A percentile compares a stretch with the other conserved stretches of the same genome.
Evolutionary conservation across 1,140 invertebrate species (phyloP).

Genomic region (Drosophila arizonae): DNA sequence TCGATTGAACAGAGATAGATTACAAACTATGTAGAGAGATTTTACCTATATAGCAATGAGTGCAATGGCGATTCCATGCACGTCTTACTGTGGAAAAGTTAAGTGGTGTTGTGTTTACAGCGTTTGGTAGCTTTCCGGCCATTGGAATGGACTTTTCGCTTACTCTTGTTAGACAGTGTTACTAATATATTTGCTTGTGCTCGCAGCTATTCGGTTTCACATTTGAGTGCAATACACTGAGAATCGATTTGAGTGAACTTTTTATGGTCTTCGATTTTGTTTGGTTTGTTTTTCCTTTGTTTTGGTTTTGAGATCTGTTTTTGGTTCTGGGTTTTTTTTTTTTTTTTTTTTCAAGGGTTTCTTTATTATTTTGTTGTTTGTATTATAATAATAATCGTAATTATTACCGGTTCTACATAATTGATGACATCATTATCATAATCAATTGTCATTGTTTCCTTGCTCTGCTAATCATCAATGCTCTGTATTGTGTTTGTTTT

Average conservation of each 20-base stretch:
- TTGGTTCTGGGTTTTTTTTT: slow-evolving; percentile 4
- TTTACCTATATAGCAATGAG: neutral
- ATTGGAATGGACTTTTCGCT: neutral
- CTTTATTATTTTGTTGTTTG: slow-evolving; percentile 65
- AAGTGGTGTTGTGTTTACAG: slow-evolving; percentile 18
- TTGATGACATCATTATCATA: slow-evolving; percentile 31
- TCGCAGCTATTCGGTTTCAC: slow-evolving; percentile 14
- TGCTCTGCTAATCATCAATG: slow-evolving; percentile 42
- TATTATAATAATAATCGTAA: slow-evolving; percentile 75
- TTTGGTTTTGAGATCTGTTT: slow-evolving; percentile 3
- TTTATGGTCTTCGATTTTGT: neutral
- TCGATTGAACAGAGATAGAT: neutral
- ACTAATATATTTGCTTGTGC: slow-evolving; percentile 6
- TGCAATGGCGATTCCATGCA: neutral
- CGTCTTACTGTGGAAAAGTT: neutral
- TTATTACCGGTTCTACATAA: slow-evolving; percentile 69
- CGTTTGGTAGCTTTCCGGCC: neutral
- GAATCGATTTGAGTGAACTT: slow-evolving; percentile 10
- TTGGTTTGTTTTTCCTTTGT: slow-evolving; percentile 5
- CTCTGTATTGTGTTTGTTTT: slow-evolving; percentile 51
- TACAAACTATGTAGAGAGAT: neutral
- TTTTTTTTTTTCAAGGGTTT: slow-evolving; percentile 55
- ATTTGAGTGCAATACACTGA: slow-evolving; percentile 6
- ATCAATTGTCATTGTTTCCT: slow-evolving; percentile 36
- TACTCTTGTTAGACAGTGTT: slow-evolving; percentile 11